A percentile compares a stretch with the other conserved stretches of the same genome.
Evolutionary conservation across 2,797 vertebrate genomes (phyloP).

Genomic region (Siniperca undulata): DNA sequence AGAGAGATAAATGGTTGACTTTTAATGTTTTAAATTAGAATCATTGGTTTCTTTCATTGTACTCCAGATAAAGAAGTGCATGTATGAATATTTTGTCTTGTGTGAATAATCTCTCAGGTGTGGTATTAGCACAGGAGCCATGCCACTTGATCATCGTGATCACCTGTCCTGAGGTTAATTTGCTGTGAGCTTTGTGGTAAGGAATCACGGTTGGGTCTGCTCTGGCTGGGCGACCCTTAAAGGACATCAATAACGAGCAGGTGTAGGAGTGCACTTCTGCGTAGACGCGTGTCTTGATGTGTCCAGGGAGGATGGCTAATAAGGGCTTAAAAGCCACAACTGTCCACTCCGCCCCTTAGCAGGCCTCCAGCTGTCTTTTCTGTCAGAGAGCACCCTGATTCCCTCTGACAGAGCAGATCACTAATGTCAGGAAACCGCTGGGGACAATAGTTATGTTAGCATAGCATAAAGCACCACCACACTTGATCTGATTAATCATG

Average conservation of each 20-base stretch:
- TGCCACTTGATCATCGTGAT: constrained; percentile 59
- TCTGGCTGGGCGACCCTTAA: constrained; percentile 77
- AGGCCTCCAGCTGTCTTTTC: constrained; percentile 84
- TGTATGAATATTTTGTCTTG: constrained; percentile 49
- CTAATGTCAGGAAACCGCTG: constrained; percentile 75
- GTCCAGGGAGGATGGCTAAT: constrained; percentile 87
- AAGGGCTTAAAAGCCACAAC: constrained; percentile 91
- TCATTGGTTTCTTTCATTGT: background rate
- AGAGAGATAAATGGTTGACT: background rate
- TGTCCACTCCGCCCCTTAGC: constrained; percentile 87
- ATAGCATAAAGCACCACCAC: constrained; percentile 67
- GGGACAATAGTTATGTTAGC: constrained; percentile 77
- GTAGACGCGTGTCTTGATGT: constrained; percentile 79
- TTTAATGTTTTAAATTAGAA: background rate
- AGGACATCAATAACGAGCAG: constrained; percentile 89
- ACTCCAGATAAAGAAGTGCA: constrained; percentile 2
- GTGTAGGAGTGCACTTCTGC: constrained; percentile 85
- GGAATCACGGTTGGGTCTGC: constrained; percentile 59
- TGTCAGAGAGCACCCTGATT: constrained; percentile 85
- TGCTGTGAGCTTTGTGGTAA: constrained; percentile 81
- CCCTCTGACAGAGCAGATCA: constrained; percentile 85
- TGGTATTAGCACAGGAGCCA: constrained; percentile 42
- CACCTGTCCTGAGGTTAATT: constrained; percentile 82
- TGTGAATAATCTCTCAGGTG: constrained; percentile 43
- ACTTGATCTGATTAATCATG: constrained; percentile 70